Evolutionary conservation across 2,888 invertebrate genomes (phyloP).

Genomic region (Dioctria rufipes): DNA sequence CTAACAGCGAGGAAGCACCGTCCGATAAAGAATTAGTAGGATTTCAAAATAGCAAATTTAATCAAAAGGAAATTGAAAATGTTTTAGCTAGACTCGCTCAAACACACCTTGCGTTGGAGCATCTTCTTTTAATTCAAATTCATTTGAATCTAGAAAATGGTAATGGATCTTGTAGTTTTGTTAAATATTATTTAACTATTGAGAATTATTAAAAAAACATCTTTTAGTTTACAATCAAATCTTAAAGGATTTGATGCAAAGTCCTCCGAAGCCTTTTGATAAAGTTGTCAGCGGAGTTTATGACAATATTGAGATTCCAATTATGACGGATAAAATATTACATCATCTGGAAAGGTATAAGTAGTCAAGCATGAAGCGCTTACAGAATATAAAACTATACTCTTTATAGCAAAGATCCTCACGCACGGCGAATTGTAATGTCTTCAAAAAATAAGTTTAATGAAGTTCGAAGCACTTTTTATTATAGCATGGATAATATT

Average conservation of each 20-base stretch:
- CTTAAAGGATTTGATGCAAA: slow-evolving; percentile 66
- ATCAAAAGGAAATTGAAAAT: slow-evolving; percentile 63
- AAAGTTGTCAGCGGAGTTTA: slow-evolving; percentile 62
- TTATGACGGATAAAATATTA: slow-evolving; percentile 65
- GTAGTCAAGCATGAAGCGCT: neutral
- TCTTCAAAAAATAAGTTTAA: slow-evolving; percentile 66
- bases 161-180: slow-evolving; percentile 55
- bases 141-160: slow-evolving; percentile 68
- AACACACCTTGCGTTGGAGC: slow-evolving; percentile 69
- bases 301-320: slow-evolving; percentile 67
- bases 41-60: slow-evolving; percentile 69
- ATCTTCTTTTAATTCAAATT: slow-evolving; percentile 68
- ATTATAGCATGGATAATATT: slow-evolving; percentile 68
- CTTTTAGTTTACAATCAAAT: slow-evolving; percentile 66
- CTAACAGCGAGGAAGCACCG: slow-evolving; percentile 59
- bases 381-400: neutral
- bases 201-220: neutral
- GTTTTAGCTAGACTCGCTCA: slow-evolving; percentile 67
- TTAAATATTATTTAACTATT: neutral
- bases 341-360: slow-evolving; percentile 65
- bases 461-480: slow-evolving; percentile 66
- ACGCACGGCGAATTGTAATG: slow-evolving; percentile 66
- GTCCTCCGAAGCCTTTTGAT: slow-evolving; percentile 60
- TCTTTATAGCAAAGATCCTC: slow-evolving; percentile 66
- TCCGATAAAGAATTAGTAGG: slow-evolving; percentile 61